These are phyloP conservation scores for Garrulus glandarius DNA, from an alignment of 2,797 vertebrate genomes.

Conservation along the genomic window DNA sequence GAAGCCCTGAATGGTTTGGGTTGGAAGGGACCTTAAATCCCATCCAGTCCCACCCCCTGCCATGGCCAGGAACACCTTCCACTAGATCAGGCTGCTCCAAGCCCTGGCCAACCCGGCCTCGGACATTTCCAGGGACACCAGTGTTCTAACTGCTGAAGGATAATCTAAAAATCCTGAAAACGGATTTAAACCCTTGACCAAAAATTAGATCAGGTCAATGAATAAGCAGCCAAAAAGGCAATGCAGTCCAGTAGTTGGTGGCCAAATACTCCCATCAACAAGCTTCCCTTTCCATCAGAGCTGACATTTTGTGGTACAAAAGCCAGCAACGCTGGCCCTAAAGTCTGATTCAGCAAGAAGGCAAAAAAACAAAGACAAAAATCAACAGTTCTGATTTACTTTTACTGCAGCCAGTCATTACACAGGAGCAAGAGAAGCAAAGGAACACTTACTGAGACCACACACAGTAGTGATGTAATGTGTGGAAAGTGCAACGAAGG, in stretches of 20 bases:
- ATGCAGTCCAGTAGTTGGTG: accelerated
- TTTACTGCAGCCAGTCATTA: neutral
- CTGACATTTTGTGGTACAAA: neutral
- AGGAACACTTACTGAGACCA: slow-evolving; percentile 88
- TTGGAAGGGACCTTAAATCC: neutral
- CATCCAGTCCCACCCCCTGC: neutral
- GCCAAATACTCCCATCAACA: neutral
- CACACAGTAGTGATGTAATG: slow-evolving; percentile 99
- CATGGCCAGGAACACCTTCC: neutral
- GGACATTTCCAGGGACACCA: neutral
- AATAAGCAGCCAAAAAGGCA: neutral
- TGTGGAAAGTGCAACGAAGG: slow-evolving; percentile 96
- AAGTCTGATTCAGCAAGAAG: neutral
- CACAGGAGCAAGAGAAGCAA: neutral
- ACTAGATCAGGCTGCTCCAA: neutral
- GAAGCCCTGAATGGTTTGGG: neutral
- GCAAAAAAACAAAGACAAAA: neutral
- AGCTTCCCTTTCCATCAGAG: neutral
- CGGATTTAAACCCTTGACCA: neutral
- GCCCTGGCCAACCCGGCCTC: accelerated
- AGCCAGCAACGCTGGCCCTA: neutral
- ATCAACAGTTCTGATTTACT: neutral
- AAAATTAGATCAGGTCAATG: neutral
- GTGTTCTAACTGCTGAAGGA: neutral
- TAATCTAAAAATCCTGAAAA: neutral